Conservation (phyloP, 92 coral and sea anemone genomes). For the Porites divaricata region DNA sequence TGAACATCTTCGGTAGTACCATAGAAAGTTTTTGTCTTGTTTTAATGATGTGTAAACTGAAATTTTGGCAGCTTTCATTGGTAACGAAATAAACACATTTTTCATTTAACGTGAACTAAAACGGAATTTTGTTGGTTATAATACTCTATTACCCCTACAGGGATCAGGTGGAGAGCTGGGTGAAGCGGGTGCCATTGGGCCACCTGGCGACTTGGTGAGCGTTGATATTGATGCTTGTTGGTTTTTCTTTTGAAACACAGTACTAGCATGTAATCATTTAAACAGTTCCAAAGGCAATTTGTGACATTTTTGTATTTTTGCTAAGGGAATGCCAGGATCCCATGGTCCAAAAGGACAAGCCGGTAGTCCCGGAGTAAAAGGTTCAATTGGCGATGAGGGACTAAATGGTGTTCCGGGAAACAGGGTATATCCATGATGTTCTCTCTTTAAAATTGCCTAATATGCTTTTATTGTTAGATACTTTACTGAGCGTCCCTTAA, state of each 20-base stretch:
- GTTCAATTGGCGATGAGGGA: slow-evolving; percentile 28
- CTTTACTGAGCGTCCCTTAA: too few relatives aligned
- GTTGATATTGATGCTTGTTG: background rate
- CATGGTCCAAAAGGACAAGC: slow-evolving; percentile 5
- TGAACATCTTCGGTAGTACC: too few relatives aligned
- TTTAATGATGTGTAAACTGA: too few relatives aligned
- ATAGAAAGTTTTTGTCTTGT: too few relatives aligned
- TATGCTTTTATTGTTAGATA: too few relatives aligned
- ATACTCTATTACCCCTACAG: background rate
- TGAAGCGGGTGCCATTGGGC: slow-evolving; percentile 19
- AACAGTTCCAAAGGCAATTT: too few relatives aligned
- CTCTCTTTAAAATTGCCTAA: too few relatives aligned
- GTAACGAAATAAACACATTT: too few relatives aligned
- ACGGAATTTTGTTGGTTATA: too few relatives aligned
- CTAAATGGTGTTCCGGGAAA: slow-evolving; percentile 25
- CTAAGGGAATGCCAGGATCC: slow-evolving; percentile 19
- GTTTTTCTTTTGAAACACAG: background rate
- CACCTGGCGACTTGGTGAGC: slow-evolving; percentile 28
- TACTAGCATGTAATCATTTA: too few relatives aligned
- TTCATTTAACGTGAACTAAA: too few relatives aligned
- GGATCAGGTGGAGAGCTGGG: slow-evolving; percentile 32
- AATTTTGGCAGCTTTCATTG: too few relatives aligned
- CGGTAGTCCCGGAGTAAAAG: slow-evolving; percentile 25
- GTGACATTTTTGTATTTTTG: background rate
- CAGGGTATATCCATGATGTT: background rate